A percentile compares a stretch with the other conserved stretches of the same genome.
Conservation (phyloP, 2,888 invertebrate genomes). For the Noctua pronuba region DNA sequence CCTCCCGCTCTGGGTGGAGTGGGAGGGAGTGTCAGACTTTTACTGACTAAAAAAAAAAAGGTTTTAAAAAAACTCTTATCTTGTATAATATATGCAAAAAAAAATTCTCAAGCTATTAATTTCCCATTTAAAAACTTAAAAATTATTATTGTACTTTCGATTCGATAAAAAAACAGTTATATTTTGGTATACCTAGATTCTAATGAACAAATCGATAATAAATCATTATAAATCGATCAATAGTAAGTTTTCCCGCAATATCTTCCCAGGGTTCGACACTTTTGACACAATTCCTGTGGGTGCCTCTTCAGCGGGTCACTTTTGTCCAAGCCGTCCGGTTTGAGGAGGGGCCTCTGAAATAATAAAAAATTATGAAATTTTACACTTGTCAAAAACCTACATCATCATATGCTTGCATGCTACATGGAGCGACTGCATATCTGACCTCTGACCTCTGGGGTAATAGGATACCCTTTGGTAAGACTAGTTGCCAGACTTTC, state of each 20-base stretch:
- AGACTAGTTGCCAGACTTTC: too few species aligned
- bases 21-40: too few species aligned
- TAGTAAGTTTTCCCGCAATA: constrained; percentile 53
- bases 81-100: too few species aligned
- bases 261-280: constrained; percentile 65
- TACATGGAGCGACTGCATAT: too few species aligned
- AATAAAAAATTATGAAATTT: not conserved
- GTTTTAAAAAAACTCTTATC: too few species aligned
- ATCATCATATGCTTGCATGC: too few species aligned
- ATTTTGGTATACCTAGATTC: not conserved
- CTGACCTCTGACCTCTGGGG: too few species aligned
- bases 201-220: not conserved
- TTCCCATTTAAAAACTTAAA: not conserved
- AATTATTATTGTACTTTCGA: not conserved
- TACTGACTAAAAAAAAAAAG: too few species aligned
- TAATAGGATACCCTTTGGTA: too few species aligned
- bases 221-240: not conserved
- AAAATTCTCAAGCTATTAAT: not conserved
- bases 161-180: not conserved
- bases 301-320: constrained; percentile 66
- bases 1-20: too few species aligned
- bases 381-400: not conserved
- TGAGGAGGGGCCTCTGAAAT: constrained; percentile 65
- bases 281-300: constrained; percentile 65
- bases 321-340: constrained; percentile 67